Evolutionary conservation across 2,888 invertebrate genomes (phyloP).

Genomic region (Tipula confusa): DNA sequence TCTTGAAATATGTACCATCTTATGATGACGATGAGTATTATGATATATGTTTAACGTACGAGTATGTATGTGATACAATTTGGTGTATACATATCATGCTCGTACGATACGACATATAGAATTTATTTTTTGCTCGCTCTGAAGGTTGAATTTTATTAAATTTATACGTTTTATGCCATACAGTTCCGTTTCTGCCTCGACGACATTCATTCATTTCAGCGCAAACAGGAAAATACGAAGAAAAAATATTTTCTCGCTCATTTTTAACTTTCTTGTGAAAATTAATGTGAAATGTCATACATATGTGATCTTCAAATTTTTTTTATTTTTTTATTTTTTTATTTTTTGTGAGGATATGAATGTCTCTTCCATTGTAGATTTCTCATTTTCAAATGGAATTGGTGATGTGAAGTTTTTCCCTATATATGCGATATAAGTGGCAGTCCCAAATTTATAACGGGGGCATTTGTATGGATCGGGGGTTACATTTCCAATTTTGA

Average conservation of each 20-base stretch:
- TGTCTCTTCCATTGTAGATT: neutral
- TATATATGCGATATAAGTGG: neutral
- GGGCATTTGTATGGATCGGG: too few relatives aligned
- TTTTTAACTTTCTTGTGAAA: constrained; percentile 1
- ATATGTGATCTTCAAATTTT: neutral
- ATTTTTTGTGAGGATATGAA: neutral
- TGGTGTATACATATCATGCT: too few relatives aligned
- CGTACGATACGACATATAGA: neutral
- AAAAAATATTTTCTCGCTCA: constrained; percentile 12
- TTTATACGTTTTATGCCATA: neutral
- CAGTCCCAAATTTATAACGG: too few relatives aligned
- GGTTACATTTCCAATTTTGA: too few relatives aligned
- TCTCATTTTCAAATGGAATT: neutral
- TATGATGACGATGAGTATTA: neutral
- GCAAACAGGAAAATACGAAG: neutral
- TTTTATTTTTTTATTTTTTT: neutral
- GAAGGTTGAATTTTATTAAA: neutral
- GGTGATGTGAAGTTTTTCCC: neutral
- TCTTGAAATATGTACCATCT: neutral
- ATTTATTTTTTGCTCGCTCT: neutral
- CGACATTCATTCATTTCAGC: neutral
- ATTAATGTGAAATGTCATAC: neutral
- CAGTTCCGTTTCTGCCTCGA: neutral
- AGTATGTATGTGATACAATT: neutral
- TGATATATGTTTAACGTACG: neutral